phyloP scores from a whole-genome alignment of 2,797 vertebrate genomes.

The Pelobates cultripes region DNA sequence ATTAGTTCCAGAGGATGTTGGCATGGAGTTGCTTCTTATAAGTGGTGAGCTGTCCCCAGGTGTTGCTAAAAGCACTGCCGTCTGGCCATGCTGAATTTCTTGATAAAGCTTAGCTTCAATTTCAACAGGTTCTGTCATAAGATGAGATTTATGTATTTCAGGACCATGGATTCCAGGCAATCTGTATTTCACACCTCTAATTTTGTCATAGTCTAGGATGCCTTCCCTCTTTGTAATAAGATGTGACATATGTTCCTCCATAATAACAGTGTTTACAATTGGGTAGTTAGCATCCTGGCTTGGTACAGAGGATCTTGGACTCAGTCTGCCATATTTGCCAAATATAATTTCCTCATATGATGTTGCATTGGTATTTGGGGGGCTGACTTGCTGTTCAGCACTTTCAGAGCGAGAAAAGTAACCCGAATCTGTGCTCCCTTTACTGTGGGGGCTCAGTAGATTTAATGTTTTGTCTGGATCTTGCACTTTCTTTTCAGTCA shows the following conservation, averaged over 20 bases:
- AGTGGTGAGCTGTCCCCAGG: conserved; percentile 85
- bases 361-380: conserved; percentile 93
- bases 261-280: conserved; percentile 79
- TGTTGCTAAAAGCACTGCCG: conserved; percentile 81
- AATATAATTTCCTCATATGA: conserved; percentile 99
- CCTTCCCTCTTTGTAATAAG: conserved; percentile 87
- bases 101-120: conserved; percentile 76
- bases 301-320: conserved; percentile 81
- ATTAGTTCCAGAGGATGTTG: conserved; percentile 87
- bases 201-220: conserved; percentile 79
- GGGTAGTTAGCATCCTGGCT: conserved; percentile 77
- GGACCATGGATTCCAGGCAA: conserved; percentile 76
- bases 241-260: conserved; percentile 85
- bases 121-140: conserved; percentile 77
- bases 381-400: conserved; percentile 94
- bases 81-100: conserved; percentile 63
- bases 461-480: conserved; percentile 93
- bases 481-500: conserved; percentile 91
- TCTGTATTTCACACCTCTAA: conserved; percentile 78
- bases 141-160: conserved; percentile 77
- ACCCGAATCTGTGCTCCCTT: conserved; percentile 98
- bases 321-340: conserved; percentile 92
- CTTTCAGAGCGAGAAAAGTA: conserved; percentile 98
- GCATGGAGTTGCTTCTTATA: conserved; percentile 97
- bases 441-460: conserved; percentile 97